Evolutionary conservation across 2,888 invertebrate species (phyloP), one percentile per base, ranked within the genome.

Genomic region (Cephus sareptanus): DNA sequence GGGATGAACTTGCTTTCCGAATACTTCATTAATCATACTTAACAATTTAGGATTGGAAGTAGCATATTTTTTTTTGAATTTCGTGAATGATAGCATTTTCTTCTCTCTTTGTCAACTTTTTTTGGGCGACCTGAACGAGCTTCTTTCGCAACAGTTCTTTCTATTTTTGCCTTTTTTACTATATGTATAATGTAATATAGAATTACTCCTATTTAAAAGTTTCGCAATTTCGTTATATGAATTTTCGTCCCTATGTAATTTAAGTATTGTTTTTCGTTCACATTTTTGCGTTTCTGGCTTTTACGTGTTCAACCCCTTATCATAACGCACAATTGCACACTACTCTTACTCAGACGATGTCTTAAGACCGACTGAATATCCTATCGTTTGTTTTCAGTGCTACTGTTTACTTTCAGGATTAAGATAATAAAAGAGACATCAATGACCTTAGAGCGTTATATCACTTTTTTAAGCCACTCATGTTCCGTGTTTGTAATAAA

Each of bases 121-220:
- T 76, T 76, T 69, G 70, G 69, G 3, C 76, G 76, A 34, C 70
- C 68, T 11, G 70, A 30, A 69, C 70, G 69, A n/a, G n/a, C 15
- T 34, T 69, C 11, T 0, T 23, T 70, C 13, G 12, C 13, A 9
- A 76, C 12, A 23, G 34, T 33, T 9, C 34, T n/a, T n/a, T 69
- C 31, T 13, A 12, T 0, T 69, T 70, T 70, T 30, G 33, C 69
- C 33, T 76, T 69, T 69, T 70, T 68, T 30, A 6, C 1, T 30
- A 11, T 30, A 76, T 34, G 34, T 69, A 76, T 69, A 69, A 33
- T 69, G 69, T 9, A 76, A 1, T 30, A 70, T 70, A 69, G 69
- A 76, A 11, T 33, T 31, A 69, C 34, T 31, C 56, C 68, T 76
- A 69, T 37, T 30, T 69, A 76, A 31, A 31, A 76, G 11, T 69